Evolutionary conservation across 2,797 vertebrate genomes (phyloP), one percentile per base, ranked within the genome.

Genomic region (Myotis planiceps): DNA sequence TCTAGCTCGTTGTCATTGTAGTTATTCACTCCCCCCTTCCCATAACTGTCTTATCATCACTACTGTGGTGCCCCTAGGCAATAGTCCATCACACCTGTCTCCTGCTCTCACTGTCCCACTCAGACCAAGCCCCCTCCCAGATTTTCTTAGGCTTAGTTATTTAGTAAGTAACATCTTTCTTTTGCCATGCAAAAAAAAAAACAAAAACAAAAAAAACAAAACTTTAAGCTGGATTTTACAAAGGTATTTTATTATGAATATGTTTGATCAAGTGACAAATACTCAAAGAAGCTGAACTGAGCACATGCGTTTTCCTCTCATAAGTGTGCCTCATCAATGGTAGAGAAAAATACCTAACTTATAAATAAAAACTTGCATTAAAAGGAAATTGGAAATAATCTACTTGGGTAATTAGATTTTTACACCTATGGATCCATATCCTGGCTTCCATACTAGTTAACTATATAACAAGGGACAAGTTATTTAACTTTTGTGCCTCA

Each of bases 91-190:
- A n/a, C 25, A n/a, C 16, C 14, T 71, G 16, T 51, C 5, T 60
- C 42, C 8, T 16, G 14, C 4, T 2, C 2, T 0, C 3, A 9
- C 13, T 12, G 6, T 23, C 27, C 12, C 5, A 53, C 0, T 21
- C 10, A 32, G 15, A 7, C 12, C 18, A 8, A 2, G 13, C 39
- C 3, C 4, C 14, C 3, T 10, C 27, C 55, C 9, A 32, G 16
- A 53, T n/a, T 66, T 71, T n/a, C 5, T 47, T 47, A 7, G 3
- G 1, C 4, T 69, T 69, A 29, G 13, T 23, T 71, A 19, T 5
- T 81, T 76, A 65, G 5, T 32, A 66, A 95, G 53, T 13, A 34
- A 8, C 0, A 34, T 58, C 34, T 53, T 74, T 23, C 15, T 79
- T 86, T 60, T 78, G 78, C 5, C 32, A 71, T 74, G 74, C 13